A percentile compares a stretch with the other conserved stretches of the same genome.
These are phyloP conservation scores for Eriocheir sinensis DNA, from an alignment of 1,140 invertebrate species.

Conservation along the genomic window DNA sequence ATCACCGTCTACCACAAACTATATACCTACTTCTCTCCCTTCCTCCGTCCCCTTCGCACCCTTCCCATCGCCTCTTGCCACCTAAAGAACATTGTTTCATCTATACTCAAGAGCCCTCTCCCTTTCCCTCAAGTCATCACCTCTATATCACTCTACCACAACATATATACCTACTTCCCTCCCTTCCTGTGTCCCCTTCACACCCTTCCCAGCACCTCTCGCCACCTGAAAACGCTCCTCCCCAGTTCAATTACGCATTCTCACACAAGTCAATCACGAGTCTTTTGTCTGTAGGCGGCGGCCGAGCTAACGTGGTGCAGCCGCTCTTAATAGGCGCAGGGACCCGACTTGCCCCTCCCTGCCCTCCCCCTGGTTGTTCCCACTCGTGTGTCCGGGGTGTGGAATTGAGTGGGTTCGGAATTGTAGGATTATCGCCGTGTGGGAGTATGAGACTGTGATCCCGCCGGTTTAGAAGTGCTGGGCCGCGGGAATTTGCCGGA, in stretches of 20 bases:
- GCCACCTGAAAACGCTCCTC: constrained; percentile 49
- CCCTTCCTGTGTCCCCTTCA: background rate
- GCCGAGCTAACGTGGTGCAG: background rate
- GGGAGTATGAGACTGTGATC: constrained; percentile 21
- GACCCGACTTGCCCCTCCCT: too few species aligned
- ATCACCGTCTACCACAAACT: too few species aligned
- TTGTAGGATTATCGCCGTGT: constrained; percentile 13
- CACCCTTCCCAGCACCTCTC: constrained; percentile 7
- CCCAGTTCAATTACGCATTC: constrained; percentile 59
- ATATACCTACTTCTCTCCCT: too few species aligned
- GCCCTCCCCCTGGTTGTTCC: background rate
- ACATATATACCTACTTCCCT: background rate
- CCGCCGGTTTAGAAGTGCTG: background rate
- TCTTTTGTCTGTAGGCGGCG: constrained; percentile 38
- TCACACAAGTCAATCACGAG: constrained; percentile 59
- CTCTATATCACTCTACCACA: background rate
- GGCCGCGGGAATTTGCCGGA: constrained; percentile 7
- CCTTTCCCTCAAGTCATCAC: background rate
- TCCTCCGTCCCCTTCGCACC: too few species aligned
- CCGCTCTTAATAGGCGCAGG: constrained; percentile 19
- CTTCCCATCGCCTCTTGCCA: too few species aligned
- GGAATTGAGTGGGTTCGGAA: constrained; percentile 12
- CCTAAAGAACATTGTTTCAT: too few species aligned
- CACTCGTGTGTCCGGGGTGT: background rate
- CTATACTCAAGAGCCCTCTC: too few species aligned